phyloP scores from a whole-genome alignment of 2,797 vertebrate genomes.

The Delichon dasypus region DNA sequence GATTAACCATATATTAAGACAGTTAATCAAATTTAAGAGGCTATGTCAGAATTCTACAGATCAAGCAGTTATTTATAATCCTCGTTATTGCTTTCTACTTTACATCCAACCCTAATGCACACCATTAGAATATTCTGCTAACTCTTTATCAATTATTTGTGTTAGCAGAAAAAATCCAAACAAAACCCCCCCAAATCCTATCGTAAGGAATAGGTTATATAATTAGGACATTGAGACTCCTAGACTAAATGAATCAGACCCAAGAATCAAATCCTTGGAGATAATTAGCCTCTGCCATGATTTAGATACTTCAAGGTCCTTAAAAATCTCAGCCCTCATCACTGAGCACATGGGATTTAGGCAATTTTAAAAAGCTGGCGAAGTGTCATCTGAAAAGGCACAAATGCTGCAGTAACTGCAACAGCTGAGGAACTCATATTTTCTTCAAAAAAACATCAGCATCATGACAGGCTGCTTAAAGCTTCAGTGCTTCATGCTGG shows the following conservation, averaged over 20 bases:
- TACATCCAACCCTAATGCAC: not conserved
- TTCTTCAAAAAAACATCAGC: not conserved
- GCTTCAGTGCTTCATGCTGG: slow-evolving; percentile 39
- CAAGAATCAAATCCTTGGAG: slow-evolving; percentile 5
- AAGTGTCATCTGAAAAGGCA: slow-evolving; percentile 40
- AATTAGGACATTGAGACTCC: not conserved
- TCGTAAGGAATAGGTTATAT: not conserved
- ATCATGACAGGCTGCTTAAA: slow-evolving; percentile 41
- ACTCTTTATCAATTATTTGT: slow-evolving; percentile 3
- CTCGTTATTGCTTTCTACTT: slow-evolving; percentile 37
- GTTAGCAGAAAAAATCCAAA: not conserved
- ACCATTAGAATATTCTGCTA: not conserved
- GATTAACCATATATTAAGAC: slow-evolving; percentile 32
- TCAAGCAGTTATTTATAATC: slow-evolving; percentile 45
- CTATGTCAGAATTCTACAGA: slow-evolving; percentile 38
- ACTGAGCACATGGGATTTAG: not conserved
- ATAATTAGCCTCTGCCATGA: not conserved
- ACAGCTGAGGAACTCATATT: slow-evolving; percentile 19
- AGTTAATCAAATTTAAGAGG: slow-evolving; percentile 59
- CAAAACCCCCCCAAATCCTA: not conserved
- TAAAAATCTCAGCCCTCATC: not conserved
- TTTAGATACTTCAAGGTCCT: slow-evolving; percentile 4
- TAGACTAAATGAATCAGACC: slow-evolving; percentile 6
- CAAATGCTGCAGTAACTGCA: slow-evolving; percentile 30
- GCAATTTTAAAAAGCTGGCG: not conserved